A percentile compares a stretch with the other conserved stretches of the same genome.
Evolutionary conservation across 2,797 vertebrate genomes (phyloP).

Genomic region (Falco novaeseelandiae): DNA sequence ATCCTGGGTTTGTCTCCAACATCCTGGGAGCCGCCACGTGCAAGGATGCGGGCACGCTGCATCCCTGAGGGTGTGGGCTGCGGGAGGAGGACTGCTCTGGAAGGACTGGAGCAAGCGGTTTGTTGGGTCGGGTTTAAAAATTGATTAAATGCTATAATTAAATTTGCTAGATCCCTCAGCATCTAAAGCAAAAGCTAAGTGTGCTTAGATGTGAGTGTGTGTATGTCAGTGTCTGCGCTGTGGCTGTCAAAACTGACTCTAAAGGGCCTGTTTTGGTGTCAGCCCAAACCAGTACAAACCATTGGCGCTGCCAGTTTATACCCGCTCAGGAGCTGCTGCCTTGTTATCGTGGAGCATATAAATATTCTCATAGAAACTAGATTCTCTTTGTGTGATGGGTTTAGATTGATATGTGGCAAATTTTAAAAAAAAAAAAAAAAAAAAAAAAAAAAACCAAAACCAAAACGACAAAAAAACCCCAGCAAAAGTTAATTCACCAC

Average conservation of each 20-base stretch:
- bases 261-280: not conserved
- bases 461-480: not conserved
- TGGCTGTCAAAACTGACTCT: too few species aligned
- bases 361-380: not conserved
- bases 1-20: fast-evolving
- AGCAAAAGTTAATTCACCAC: not conserved
- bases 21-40: fast-evolving
- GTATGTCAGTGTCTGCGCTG: fast-evolving
- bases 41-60: fast-evolving
- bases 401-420: not conserved
- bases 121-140: not conserved
- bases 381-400: not conserved
- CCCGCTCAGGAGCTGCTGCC: not conserved
- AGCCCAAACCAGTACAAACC: not conserved
- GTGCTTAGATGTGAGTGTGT: fast-evolving
- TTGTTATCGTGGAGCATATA: not conserved
- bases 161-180: not conserved
- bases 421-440: not conserved
- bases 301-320: not conserved
- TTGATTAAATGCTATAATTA: fast-evolving
- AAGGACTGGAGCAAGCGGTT: fast-evolving
- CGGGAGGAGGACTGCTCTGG: not conserved
- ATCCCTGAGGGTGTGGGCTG: not conserved
- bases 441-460: not conserved
- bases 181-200: not conserved